Percentiles rank a stretch among this genome's conserved stretches.
These are phyloP conservation scores for Phymanthus crucifer DNA, from an alignment of 92 coral and sea anemone species.

Conservation along the genomic window DNA sequence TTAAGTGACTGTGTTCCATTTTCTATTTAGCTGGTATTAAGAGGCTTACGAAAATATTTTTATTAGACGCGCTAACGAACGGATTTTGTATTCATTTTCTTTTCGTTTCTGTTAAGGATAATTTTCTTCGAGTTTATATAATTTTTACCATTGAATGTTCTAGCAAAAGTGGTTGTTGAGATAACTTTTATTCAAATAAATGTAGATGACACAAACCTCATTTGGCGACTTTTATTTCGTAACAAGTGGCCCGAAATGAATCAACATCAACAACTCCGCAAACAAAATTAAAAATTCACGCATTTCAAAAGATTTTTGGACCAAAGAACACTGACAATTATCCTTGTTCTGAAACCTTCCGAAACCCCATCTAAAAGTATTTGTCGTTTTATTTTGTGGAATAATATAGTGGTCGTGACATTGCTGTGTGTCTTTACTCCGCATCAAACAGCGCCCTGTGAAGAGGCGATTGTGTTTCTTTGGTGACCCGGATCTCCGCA, in stretches of 20 bases:
- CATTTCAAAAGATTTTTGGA: conserved; percentile 29
- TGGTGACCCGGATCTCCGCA: conserved; percentile 5
- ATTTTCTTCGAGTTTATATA: neutral
- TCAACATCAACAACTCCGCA: conserved; percentile 57
- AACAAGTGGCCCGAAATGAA: conserved; percentile 69
- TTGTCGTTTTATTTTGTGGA: neutral
- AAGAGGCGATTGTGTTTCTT: conserved; percentile 5
- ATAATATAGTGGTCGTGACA: neutral
- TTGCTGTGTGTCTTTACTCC: neutral
- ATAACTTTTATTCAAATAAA: conserved; percentile 21
- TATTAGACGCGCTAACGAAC: too few species aligned
- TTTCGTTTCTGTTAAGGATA: conserved; percentile 1
- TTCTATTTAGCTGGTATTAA: neutral
- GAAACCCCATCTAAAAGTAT: neutral
- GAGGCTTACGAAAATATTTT: too few species aligned
- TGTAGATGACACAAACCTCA: conserved; percentile 17
- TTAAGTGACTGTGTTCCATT: neutral
- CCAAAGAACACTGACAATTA: conserved; percentile 11
- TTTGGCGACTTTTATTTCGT: conserved; percentile 38
- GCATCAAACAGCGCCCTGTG: conserved; percentile 2
- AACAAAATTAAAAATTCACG: conserved; percentile 62
- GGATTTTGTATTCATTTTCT: neutral
- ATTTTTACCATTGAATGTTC: neutral
- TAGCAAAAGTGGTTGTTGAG: conserved; percentile 8
- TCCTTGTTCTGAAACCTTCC: neutral